Conservation (phyloP, 2,113 vertebrate genomes). For the Dicaeum eximium region DNA sequence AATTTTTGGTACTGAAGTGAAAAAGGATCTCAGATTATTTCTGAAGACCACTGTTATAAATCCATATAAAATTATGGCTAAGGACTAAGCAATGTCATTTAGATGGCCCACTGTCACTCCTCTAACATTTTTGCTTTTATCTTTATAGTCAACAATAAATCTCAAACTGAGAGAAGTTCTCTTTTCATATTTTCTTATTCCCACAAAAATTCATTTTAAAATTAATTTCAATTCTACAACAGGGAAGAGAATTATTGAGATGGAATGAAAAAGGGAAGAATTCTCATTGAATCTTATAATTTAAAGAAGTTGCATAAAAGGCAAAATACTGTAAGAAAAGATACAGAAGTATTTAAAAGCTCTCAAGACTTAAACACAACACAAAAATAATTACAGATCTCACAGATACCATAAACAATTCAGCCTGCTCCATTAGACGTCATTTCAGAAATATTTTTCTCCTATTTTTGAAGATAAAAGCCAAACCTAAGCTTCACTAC, state of each 20-base stretch:
- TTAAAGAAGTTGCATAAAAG: not conserved
- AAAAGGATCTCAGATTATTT: not conserved
- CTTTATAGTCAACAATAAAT: not conserved
- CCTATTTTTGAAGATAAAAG: not conserved
- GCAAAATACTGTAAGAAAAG: not conserved
- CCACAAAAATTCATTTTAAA: not conserved
- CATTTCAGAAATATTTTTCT: not conserved
- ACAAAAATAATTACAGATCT: not conserved
- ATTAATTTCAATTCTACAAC: not conserved
- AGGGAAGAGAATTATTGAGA: not conserved
- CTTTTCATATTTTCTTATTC: not conserved
- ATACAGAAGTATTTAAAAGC: not conserved
- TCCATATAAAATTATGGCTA: not conserved
- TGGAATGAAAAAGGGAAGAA: not conserved
- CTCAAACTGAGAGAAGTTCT: not conserved
- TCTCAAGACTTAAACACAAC: not conserved
- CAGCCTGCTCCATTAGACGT: not conserved
- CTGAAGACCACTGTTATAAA: not conserved
- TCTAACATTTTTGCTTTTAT: not conserved
- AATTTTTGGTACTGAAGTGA: not conserved
- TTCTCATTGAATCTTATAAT: not conserved
- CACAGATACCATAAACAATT: not conserved
- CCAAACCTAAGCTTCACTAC: not conserved
- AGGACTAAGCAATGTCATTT: not conserved
- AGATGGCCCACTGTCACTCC: not conserved